Evolutionary conservation across 1,140 invertebrate genomes (phyloP), one percentile per base, ranked within the genome.

Genomic region (Papilio machaon): DNA sequence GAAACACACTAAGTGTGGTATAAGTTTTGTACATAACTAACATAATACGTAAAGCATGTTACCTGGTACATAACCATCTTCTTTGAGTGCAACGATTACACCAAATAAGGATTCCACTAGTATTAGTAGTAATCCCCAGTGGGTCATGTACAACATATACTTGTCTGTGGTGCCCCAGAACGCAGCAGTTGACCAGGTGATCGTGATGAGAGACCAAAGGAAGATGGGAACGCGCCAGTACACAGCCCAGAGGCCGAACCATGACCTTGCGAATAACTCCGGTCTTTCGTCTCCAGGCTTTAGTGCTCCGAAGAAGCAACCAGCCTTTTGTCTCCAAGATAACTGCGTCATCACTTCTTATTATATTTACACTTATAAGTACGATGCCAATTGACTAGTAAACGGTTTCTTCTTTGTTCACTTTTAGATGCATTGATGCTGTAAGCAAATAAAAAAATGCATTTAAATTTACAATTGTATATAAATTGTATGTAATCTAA

Each of bases 91-190:
- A 2, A 94, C 90, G 35, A 89, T 70, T 49, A 94, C 89, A 2
- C 92, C 92, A 80, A 94, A 93, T 2, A 89, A 74, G 3, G 90
- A 89, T 78, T 94, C 91, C 46, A 91, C 58, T 17, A 91, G 83
- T 58, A 94, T 91, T 35, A 94, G 85, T 4, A 92, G 60, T 6
- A 93, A 85, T 8, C 93, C 93, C 93, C 93, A 94, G 73, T 94
- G 92, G n/a, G 93, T 94, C 93, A 94, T 93, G 78, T 94, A 94
- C 8, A 94, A 77, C 35, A 92, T 82, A 80, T 90, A 94, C 85
- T 87, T 92, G 67, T 91, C 86, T 9, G 83, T 82, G 13, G 90
- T 89, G 64, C 92, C 91, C 92, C 92, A 93, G 83, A 94, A 94
- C 78, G 81, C 86, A 8, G 83, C 77, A 1, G 88, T 81, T 0